Percentiles rank a stretch among this genome's conserved stretches.
Conservation (phyloP, 2,797 vertebrate species). For the Macroramphosus scolopax region DNA sequence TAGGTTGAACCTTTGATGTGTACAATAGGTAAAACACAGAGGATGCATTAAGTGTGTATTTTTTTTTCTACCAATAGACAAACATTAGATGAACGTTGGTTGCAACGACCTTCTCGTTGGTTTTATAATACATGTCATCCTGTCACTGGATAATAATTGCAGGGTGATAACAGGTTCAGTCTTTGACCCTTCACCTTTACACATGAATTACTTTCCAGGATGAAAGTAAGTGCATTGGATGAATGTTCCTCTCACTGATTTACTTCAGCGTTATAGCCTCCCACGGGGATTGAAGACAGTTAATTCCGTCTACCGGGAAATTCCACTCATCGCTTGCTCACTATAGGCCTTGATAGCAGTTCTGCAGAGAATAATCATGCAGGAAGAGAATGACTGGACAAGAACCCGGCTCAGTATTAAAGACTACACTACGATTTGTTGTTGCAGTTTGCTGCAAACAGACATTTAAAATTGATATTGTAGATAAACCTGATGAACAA, state of each 20-base stretch:
- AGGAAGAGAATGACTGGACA: conserved; percentile 6
- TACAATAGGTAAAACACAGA: too few relatives aligned
- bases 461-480: too few relatives aligned
- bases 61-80: conserved; percentile 3
- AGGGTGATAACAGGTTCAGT: conserved; percentile 36
- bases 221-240: conserved; percentile 28
- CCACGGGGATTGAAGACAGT: conserved; percentile 41
- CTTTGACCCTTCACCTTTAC: conserved; percentile 30
- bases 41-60: too few relatives aligned
- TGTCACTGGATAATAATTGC: conserved; percentile 35
- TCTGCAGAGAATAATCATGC: conserved; percentile 21
- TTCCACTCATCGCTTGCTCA: conserved; percentile 17
- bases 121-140: conserved; percentile 24
- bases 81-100: too few relatives aligned
- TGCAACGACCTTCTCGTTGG: neutral
- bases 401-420: conserved; percentile 11
- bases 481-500: too few relatives aligned
- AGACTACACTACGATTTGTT: neutral
- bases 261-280: conserved; percentile 43
- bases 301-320: conserved; percentile 43
- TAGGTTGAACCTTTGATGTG: too few relatives aligned
- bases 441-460: too few relatives aligned
- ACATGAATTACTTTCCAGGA: conserved; percentile 44
- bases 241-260: conserved; percentile 43
- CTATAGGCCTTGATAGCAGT: conserved; percentile 22